Evolutionary conservation across 2,113 vertebrate genomes (phyloP).

Genomic region (Hippoglossus stenolepis): DNA sequence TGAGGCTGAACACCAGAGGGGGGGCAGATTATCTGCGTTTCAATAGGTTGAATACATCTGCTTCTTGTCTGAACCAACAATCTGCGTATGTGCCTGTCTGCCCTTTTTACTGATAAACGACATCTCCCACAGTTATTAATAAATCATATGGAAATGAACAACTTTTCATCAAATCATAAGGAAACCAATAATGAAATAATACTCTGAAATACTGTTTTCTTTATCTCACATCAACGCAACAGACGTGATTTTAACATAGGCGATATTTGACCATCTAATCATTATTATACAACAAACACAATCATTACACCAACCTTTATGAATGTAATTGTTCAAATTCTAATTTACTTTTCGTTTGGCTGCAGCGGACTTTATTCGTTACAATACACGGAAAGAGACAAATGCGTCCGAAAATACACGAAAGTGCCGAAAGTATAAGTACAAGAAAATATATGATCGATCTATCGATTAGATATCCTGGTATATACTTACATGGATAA

Average conservation of each 20-base stretch:
- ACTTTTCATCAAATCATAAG: not conserved
- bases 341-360: not conserved
- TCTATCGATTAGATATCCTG: not conserved
- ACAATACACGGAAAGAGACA: not conserved
- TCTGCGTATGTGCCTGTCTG: not conserved
- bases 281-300: not conserved
- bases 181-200: not conserved
- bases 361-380: not conserved
- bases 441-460: not conserved
- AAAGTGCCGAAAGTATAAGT: not conserved
- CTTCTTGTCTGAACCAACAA: not conserved
- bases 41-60: not conserved
- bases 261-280: too few species aligned
- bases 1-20: not conserved
- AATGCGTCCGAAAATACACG: not conserved
- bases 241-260: too few species aligned
- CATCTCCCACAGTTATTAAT: too few species aligned
- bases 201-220: not conserved
- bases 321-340: not conserved
- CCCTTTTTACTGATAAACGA: not conserved
- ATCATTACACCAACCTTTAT: not conserved
- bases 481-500: slow-evolving; percentile 85
- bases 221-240: not conserved
- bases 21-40: not conserved
- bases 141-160: not conserved